These are phyloP conservation scores for Actenoides lindsayi DNA, from an alignment of 2,113 vertebrate species.

Conservation along the genomic window DNA sequence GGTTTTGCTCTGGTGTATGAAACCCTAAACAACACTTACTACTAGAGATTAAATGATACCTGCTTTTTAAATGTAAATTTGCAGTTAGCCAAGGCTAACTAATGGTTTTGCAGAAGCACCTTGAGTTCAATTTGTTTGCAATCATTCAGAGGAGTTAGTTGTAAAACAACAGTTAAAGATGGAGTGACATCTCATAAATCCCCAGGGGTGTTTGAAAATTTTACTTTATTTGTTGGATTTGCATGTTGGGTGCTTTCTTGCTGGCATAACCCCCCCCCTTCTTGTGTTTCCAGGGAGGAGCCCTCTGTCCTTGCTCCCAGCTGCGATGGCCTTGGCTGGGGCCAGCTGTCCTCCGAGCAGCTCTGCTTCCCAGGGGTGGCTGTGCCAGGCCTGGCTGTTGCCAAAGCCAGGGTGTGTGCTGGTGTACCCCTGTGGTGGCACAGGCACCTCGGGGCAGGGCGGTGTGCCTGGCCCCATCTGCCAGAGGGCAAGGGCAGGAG, in stretches of 20 bases:
- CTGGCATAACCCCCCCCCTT: not conserved
- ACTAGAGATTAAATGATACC: not conserved
- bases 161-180: not conserved
- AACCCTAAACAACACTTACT: not conserved
- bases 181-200: not conserved
- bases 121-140: not conserved
- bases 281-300: not conserved
- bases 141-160: not conserved
- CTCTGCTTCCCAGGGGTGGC: not conserved
- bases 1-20: not conserved
- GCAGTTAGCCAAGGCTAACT: not conserved
- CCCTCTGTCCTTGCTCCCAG: not conserved
- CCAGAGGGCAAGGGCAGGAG: not conserved
- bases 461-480: not conserved
- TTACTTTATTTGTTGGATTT: not conserved
- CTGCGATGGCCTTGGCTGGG: not conserved
- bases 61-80: not conserved
- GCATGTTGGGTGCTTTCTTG: not conserved
- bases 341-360: not conserved
- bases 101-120: not conserved
- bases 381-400: not conserved
- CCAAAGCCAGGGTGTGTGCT: not conserved
- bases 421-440: not conserved
- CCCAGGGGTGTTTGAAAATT: not conserved
- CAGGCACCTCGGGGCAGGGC: accelerated